These are phyloP conservation scores for Hylaeus anthracinus DNA, from an alignment of 1,140 invertebrate genomes.

Conservation along the genomic window DNA sequence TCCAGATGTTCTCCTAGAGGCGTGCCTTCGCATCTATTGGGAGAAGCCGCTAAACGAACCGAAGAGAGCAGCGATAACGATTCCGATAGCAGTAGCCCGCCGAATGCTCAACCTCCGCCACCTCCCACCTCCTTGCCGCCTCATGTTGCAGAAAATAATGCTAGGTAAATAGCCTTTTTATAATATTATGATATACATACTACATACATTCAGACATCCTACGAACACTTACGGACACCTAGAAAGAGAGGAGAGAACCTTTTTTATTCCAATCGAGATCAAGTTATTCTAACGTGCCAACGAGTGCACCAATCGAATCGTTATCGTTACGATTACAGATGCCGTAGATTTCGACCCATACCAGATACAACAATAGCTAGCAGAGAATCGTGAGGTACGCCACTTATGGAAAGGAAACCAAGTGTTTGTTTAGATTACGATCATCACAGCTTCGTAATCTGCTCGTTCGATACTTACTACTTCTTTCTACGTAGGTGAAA, in stretches of 20 bases:
- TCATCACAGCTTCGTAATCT: conserved; percentile 66
- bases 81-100: conserved; percentile 77
- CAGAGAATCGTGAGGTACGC: conserved; percentile 78
- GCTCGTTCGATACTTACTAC: conserved; percentile 64
- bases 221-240: no score
- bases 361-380: conserved; percentile 76
- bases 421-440: conserved; percentile 69
- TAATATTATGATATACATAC: no score
- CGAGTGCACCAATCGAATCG: no score
- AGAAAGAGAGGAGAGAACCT: no score
- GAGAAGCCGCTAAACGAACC: conserved; percentile 72
- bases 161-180: conserved; percentile 68
- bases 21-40: conserved; percentile 80
- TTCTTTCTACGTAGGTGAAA: conserved; percentile 66
- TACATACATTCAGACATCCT: no score
- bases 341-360: conserved; percentile 78
- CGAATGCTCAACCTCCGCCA: conserved; percentile 72
- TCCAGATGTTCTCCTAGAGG: conserved; percentile 74
- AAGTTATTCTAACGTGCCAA: no score
- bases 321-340: conserved; percentile 63
- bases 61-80: conserved; percentile 81
- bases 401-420: conserved; percentile 62
- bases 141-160: conserved; percentile 77
- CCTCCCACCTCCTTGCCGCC: conserved; percentile 77
- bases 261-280: no score